A percentile compares a stretch with the other conserved stretches of the same genome.
These are phyloP conservation scores for Xylocopa sonorina DNA, from an alignment of 1,140 invertebrate genomes.

Conservation along the genomic window DNA sequence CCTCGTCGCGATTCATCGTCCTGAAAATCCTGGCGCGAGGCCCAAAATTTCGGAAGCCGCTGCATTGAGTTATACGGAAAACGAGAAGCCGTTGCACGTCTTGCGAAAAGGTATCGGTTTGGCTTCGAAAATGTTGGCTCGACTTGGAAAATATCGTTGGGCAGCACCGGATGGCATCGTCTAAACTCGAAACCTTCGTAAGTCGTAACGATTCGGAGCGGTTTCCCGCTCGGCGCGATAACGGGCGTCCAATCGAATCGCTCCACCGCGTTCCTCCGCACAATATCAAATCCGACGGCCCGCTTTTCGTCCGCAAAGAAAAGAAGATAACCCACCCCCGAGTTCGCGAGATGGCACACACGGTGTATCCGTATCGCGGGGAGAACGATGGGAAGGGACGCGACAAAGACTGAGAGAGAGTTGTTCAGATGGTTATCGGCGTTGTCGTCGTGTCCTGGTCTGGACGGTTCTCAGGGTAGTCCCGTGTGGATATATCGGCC, in stretches of 20 bases:
- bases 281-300: slow-evolving; percentile 10
- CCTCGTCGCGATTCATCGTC: no score
- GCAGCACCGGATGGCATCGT: neutral
- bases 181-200: neutral
- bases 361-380: slow-evolving; percentile 1
- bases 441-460: neutral
- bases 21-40: no score
- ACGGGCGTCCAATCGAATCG: neutral
- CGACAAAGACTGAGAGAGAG: slow-evolving; percentile 49
- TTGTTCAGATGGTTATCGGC: slow-evolving; percentile 53
- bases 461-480: slow-evolving; percentile 41
- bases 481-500: slow-evolving; percentile 47
- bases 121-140: no score
- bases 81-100: no score
- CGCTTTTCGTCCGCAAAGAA: neutral
- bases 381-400: slow-evolving; percentile 30
- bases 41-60: no score
- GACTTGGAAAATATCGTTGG: no score
- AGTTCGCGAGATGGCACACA: neutral
- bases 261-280: neutral
- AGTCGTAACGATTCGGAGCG: neutral
- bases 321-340: neutral
- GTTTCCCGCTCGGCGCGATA: slow-evolving; percentile 1
- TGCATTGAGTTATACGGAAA: no score
- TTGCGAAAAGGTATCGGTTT: no score